Conservation (phyloP, 2,888 invertebrate genomes). For the Dendrolimus houi region DNA sequence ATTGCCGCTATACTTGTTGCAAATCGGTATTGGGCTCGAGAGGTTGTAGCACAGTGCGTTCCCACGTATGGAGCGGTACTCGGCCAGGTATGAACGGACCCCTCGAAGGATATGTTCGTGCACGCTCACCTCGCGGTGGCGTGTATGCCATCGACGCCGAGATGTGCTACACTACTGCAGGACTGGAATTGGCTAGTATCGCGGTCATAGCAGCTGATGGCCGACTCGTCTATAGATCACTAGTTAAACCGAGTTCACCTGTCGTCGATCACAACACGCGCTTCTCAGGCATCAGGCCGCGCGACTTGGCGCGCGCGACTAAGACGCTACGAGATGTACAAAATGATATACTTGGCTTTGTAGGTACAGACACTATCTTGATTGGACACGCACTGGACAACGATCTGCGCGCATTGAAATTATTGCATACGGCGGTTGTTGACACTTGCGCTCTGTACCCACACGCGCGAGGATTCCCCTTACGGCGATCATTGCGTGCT, state of each 20-base stretch:
- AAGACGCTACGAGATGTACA: slow-evolving; percentile 89
- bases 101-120: slow-evolving; percentile 80
- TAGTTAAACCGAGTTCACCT: slow-evolving; percentile 87
- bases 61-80: slow-evolving; percentile 88
- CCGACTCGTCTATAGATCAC: slow-evolving; percentile 86
- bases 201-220: slow-evolving; percentile 88
- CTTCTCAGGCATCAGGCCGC: slow-evolving; percentile 91
- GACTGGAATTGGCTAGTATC: slow-evolving; percentile 91
- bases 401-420: slow-evolving; percentile 90
- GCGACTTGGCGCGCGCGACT: slow-evolving; percentile 75
- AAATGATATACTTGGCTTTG: slow-evolving; percentile 86
- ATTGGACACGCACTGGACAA: slow-evolving; percentile 97
- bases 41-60: slow-evolving; percentile 80
- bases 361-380: slow-evolving; percentile 89
- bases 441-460: slow-evolving; percentile 95
- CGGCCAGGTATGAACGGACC: slow-evolving; percentile 84
- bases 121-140: slow-evolving; percentile 69
- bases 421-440: slow-evolving; percentile 89
- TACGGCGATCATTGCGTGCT: slow-evolving; percentile 87
- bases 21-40: slow-evolving; percentile 55
- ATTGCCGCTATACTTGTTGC: slow-evolving; percentile 81
- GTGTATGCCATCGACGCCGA: slow-evolving; percentile 96
- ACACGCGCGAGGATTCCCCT: slow-evolving; percentile 89
- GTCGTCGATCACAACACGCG: slow-evolving; percentile 96
- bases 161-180: slow-evolving; percentile 94